phyloP scores from a whole-genome alignment of 1,140 invertebrate genomes.

The Drosophila quadrilineata region DNA sequence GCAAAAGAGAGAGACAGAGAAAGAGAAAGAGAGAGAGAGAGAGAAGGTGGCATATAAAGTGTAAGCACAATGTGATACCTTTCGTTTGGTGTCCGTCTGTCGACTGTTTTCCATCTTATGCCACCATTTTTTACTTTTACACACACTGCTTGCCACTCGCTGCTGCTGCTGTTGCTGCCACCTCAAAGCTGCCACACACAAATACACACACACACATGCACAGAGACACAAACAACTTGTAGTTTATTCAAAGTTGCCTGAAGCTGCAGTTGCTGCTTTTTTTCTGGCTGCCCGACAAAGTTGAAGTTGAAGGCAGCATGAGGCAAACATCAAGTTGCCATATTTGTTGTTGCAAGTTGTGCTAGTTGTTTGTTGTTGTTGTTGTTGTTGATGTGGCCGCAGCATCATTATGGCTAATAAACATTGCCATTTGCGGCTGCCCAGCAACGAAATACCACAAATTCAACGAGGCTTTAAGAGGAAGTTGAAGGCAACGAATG shows the following conservation, averaged over 20 bases:
- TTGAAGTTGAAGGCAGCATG: constrained; percentile 5
- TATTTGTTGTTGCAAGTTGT: not conserved
- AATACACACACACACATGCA: too few species aligned
- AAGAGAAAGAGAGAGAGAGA: constrained; percentile 1
- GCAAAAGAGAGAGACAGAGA: not conserved
- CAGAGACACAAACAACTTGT: constrained; percentile 55
- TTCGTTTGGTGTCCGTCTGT: constrained; percentile 34
- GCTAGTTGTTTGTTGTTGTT: constrained; percentile 25
- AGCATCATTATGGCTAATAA: constrained; percentile 79
- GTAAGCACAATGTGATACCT: constrained; percentile 51
- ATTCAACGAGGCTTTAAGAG: constrained; percentile 14
- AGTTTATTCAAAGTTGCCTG: constrained; percentile 71
- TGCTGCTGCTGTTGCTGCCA: too few species aligned
- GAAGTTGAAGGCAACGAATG: too few species aligned
- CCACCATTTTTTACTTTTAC: constrained; percentile 11
- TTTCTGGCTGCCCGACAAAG: not conserved
- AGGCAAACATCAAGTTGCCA: constrained; percentile 8
- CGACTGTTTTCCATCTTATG: not conserved
- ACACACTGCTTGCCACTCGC: too few species aligned
- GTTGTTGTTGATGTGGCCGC: constrained; percentile 54
- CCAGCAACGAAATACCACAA: constrained; percentile 27
- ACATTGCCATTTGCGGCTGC: constrained; percentile 75
- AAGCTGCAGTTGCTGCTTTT: not conserved
- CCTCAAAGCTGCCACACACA: too few species aligned
- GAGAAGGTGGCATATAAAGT: not conserved